These are phyloP conservation scores for Pipistrellus kuhlii DNA, from an alignment of 2,797 vertebrate species.

Conservation along the genomic window DNA sequence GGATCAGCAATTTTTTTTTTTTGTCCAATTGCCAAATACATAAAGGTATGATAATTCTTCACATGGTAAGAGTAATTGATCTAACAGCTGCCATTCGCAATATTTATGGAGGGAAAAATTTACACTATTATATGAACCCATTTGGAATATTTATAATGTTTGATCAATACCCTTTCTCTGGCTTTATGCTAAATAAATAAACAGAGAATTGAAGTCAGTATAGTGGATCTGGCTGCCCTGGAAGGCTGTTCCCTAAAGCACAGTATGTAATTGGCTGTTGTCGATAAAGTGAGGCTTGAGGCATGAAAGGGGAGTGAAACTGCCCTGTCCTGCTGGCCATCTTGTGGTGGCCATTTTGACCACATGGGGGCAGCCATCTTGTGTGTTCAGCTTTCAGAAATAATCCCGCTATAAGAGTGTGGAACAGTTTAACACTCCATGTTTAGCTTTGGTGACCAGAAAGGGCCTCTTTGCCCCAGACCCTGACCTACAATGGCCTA, in stretches of 20 bases:
- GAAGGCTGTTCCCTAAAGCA: neutral
- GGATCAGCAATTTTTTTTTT: neutral
- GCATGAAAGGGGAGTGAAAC: neutral
- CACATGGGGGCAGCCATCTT: too few relatives aligned
- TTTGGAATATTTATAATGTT: neutral
- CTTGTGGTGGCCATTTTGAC: too few relatives aligned
- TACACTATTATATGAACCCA: neutral
- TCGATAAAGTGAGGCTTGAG: neutral
- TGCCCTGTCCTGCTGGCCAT: too few relatives aligned
- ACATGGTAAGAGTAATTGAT: neutral
- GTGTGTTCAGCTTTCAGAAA: neutral
- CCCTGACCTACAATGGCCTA: fast-evolving
- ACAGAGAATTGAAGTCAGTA: neutral
- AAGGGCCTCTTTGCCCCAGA: neutral
- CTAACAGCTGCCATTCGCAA: neutral
- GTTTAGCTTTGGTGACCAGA: neutral
- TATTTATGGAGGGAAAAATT: neutral
- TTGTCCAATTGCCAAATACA: neutral
- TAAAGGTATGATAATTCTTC: neutral
- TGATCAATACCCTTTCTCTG: neutral
- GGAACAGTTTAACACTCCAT: neutral
- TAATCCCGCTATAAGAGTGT: fast-evolving
- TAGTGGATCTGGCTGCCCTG: neutral
- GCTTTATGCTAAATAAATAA: neutral
- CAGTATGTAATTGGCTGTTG: neutral